These are phyloP conservation scores for Eupelmus urozonus DNA, from an alignment of 2,888 invertebrate genomes.

Conservation along the genomic window DNA sequence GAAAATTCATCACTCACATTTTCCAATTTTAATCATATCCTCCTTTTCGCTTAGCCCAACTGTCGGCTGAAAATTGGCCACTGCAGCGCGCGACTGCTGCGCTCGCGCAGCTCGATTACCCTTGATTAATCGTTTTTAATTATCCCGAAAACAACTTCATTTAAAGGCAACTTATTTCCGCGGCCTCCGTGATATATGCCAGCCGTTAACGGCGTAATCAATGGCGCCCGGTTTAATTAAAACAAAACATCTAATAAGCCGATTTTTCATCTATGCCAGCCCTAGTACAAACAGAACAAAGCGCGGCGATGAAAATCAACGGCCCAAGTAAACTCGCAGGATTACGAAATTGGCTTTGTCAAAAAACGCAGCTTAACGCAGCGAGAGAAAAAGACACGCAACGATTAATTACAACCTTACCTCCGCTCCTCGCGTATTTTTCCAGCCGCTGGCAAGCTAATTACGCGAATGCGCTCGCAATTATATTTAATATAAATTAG, in stretches of 20 bases:
- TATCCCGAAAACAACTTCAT: conserved; percentile 47
- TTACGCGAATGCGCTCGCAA: background rate
- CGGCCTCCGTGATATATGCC: background rate
- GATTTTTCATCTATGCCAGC: conserved; percentile 1
- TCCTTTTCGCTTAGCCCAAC: no score
- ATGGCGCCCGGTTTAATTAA: background rate
- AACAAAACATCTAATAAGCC: background rate
- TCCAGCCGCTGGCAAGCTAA: no score
- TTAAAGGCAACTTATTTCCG: conserved; percentile 5
- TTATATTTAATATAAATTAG: conserved; percentile 35
- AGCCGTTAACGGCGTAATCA: background rate
- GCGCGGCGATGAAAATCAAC: conserved; percentile 19
- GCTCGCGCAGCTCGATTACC: conserved; percentile 39
- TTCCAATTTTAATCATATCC: no score
- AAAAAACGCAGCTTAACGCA: background rate
- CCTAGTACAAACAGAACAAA: background rate
- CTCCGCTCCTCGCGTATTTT: no score
- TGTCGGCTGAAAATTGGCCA: background rate
- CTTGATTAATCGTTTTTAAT: conserved; percentile 55
- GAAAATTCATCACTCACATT: no score
- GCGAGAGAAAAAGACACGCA: background rate
- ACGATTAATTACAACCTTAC: conserved; percentile 35
- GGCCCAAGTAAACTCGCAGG: background rate
- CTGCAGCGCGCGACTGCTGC: no score
- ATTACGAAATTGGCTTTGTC: conserved; percentile 22